Percentiles rank a stretch among this genome's conserved stretches.
These are phyloP conservation scores for Brachionichthys hirsutus DNA, from an alignment of 2,113 vertebrate species.

Conservation along the genomic window DNA sequence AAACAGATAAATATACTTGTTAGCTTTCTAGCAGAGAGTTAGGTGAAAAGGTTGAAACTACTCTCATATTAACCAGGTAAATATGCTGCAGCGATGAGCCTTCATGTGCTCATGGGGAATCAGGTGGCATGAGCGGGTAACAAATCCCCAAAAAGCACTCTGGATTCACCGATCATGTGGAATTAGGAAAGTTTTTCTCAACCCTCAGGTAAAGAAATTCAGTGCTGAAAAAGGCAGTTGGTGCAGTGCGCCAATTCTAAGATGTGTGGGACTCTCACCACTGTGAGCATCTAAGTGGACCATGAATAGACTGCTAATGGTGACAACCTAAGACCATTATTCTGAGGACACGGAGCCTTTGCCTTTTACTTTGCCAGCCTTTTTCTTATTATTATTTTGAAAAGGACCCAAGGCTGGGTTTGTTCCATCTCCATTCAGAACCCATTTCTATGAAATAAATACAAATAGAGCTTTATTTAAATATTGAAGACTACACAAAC, in stretches of 20 bases:
- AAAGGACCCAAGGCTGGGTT: slow-evolving; percentile 5
- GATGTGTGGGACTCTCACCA: slow-evolving; percentile 47
- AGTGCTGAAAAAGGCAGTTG: slow-evolving; percentile 50
- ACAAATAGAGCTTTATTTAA: no score
- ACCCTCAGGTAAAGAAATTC: slow-evolving; percentile 21
- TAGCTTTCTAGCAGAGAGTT: neutral
- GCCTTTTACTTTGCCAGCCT: slow-evolving; percentile 38
- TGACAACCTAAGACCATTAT: no score
- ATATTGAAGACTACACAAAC: no score
- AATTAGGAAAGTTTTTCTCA: slow-evolving; percentile 14
- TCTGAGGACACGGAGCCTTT: slow-evolving; percentile 15
- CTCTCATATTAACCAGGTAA: neutral
- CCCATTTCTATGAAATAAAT: slow-evolving; percentile 10
- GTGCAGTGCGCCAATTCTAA: slow-evolving; percentile 34
- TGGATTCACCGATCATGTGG: slow-evolving; percentile 16
- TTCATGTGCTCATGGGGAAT: neutral
- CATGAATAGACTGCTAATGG: slow-evolving; percentile 45
- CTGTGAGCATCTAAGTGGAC: slow-evolving; percentile 32
- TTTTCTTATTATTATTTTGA: slow-evolving; percentile 15
- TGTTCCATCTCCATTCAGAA: slow-evolving; percentile 11
- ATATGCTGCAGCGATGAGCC: no score
- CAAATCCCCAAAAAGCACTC: neutral
- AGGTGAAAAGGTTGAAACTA: neutral
- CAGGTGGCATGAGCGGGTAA: neutral
- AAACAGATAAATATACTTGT: neutral